Evolutionary conservation across 2,888 invertebrate genomes (phyloP).

Genomic region (Petrolisthes cinctipes): DNA sequence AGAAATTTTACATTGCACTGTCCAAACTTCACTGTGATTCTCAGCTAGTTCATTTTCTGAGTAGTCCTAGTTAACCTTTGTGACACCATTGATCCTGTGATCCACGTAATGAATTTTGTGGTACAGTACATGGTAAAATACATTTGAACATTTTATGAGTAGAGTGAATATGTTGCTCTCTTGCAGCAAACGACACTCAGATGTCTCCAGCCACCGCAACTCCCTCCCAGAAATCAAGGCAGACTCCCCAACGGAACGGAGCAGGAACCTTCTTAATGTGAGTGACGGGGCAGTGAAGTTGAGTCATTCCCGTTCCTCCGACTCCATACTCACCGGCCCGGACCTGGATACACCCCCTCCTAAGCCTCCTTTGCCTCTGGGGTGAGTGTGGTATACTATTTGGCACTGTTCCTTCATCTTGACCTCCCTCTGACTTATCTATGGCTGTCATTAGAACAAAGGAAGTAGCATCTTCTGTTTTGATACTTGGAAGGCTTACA

Average conservation of each 20-base stretch:
- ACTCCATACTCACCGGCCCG: constrained; percentile 52
- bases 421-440: no score
- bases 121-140: background rate
- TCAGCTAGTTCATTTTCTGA: no score
- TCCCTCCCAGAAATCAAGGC: constrained; percentile 80
- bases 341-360: constrained; percentile 47
- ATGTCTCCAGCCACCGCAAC: constrained; percentile 71
- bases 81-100: no score
- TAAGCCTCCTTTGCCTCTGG: constrained; percentile 43
- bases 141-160: background rate
- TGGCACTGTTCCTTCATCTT: no score
- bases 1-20: no score
- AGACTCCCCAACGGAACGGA: constrained; percentile 44
- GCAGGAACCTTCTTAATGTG: constrained; percentile 25
- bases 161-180: background rate
- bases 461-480: background rate
- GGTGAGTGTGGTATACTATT: constrained; percentile 19
- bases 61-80: no score
- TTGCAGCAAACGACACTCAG: constrained; percentile 44
- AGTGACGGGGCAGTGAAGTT: constrained; percentile 41
- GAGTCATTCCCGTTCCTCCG: constrained; percentile 58
- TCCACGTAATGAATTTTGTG: no score
- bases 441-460: no score
- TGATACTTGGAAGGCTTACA: background rate
- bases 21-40: no score